Evolutionary conservation across 2,113 vertebrate genomes (phyloP).

Genomic region (Rafetus swinhoei): DNA sequence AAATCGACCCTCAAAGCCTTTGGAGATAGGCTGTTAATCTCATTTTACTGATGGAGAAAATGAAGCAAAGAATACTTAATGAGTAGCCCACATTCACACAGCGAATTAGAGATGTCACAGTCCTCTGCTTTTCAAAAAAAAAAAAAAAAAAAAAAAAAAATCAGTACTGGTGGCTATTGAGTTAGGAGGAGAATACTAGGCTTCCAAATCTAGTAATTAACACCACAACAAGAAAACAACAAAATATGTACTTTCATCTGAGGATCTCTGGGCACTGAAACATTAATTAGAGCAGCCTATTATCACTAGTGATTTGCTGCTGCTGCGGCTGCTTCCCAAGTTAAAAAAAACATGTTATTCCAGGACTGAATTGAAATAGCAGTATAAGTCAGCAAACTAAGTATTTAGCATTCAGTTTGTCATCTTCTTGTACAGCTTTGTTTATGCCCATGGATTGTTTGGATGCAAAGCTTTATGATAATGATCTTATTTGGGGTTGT

Average conservation of each 20-base stretch:
- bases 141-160: neutral
- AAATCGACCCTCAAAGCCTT: neutral
- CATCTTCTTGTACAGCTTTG: neutral
- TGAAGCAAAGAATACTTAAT: neutral
- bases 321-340: neutral
- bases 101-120: neutral
- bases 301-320: fast-evolving
- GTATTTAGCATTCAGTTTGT: neutral
- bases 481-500: fast-evolving
- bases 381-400: neutral
- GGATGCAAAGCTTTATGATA: neutral
- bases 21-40: neutral
- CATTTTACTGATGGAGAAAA: neutral
- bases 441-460: neutral
- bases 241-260: constrained; percentile 30
- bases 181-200: neutral
- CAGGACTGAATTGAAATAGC: neutral
- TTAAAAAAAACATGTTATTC: neutral
- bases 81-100: neutral
- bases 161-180: neutral
- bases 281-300: neutral
- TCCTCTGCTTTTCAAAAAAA: neutral
- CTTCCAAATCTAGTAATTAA: constrained; percentile 33
- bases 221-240: constrained; percentile 10
- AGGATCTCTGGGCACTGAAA: neutral